Percentiles rank a stretch among this genome's conserved stretches.
Evolutionary conservation across 2,888 invertebrate genomes (phyloP).

Genomic region (Byasa hedistus): DNA sequence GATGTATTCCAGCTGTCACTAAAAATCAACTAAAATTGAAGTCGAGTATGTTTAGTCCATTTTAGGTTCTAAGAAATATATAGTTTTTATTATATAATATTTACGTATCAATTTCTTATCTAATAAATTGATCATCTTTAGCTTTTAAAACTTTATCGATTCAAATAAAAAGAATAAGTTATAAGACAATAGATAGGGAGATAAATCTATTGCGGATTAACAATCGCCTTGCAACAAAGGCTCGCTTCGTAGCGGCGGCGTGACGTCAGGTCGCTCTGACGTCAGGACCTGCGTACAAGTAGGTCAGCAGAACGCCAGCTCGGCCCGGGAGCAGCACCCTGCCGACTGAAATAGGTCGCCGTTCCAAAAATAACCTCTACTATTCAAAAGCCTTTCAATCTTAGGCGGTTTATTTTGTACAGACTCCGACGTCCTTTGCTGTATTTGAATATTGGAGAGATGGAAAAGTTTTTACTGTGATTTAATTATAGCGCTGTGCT

Average conservation of each 20-base stretch:
- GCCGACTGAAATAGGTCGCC: slow-evolving; percentile 19
- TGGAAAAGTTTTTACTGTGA: background rate
- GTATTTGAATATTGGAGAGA: background rate
- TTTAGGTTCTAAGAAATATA: no score
- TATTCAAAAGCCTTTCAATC: slow-evolving; percentile 5
- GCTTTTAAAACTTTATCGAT: no score
- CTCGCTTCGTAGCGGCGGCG: slow-evolving; percentile 46
- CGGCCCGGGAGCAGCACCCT: slow-evolving; percentile 51
- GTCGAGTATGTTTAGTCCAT: no score
- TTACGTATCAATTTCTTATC: no score
- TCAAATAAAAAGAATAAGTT: no score
- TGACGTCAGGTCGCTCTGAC: slow-evolving; percentile 69
- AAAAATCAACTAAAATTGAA: no score
- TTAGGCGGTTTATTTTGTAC: slow-evolving; percentile 19
- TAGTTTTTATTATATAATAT: no score
- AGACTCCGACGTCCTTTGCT: background rate
- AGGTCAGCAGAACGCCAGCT: slow-evolving; percentile 70
- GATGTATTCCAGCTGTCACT: no score
- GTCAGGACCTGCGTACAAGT: slow-evolving; percentile 72
- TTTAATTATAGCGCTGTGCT: background rate
- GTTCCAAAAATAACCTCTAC: slow-evolving; percentile 12
- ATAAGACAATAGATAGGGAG: background rate
- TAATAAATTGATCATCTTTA: no score
- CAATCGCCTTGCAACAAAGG: slow-evolving; percentile 47
- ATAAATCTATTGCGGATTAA: slow-evolving; percentile 14